Evolutionary conservation across 1,140 invertebrate species (phyloP), one percentile per base, ranked within the genome.

Genomic region (Hyles euphorbiae): DNA sequence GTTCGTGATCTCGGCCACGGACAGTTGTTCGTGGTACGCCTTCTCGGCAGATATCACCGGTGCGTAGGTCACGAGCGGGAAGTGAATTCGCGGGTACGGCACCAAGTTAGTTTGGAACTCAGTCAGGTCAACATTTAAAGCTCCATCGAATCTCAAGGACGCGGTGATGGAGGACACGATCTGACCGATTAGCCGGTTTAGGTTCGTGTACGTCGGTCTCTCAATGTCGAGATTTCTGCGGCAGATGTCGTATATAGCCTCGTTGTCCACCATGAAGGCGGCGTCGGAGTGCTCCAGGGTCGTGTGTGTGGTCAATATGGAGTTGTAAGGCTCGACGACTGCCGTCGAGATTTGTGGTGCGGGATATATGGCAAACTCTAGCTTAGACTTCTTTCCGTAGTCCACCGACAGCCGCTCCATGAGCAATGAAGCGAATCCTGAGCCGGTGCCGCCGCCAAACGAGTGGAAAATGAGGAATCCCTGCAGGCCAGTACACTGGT

Each of bases 401-500:
- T 97, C 96, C 1, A 96, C 94, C 32, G 94, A 95, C n/a, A 97
- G 90, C 58, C 95, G 90, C 88, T 97, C 95, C 96, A 97, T 97
- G 44, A 97, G 90, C 47, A 97, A 88, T 0, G 96, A 96, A 4
- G 95, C 95, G 85, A 97, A 97, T 3, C 96, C 96, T 22, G 95
- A 96, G 7, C 96, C 96, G 63, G 96, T 97, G 47, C 96, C 96
- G 57, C 96, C 96, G 47, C 96, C 96, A 83, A 97, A 97, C 0
- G 94, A 95, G 85, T 97, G 96, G 86, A 97, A 97, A 67, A 97
- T 95, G 9, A 98, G 90, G 85, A 97, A 97, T 11, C 96, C 96
- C 84, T 97, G 96, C 3, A 94, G 89, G 34, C 96, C 95, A 48
- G 94, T 94, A 85, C 96, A 97, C 86, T 96, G 94, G 78, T 97